These are phyloP conservation scores for Rotaria macrura DNA, from an alignment of 2,888 invertebrate species.

Conservation along the genomic window DNA sequence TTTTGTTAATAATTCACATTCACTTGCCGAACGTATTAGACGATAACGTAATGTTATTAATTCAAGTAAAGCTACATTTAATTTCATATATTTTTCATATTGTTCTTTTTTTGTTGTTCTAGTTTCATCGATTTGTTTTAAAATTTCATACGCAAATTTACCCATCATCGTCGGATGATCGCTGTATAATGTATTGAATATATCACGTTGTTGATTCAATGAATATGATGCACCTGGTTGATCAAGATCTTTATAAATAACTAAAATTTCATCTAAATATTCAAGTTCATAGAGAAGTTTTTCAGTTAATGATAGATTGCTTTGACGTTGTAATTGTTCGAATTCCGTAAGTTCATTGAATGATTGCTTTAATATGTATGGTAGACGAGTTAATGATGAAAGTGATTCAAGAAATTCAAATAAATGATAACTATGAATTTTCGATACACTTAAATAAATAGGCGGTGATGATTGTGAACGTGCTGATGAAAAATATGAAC, in stretches of 20 bases:
- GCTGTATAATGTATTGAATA: conserved; percentile 35
- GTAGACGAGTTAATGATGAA: conserved; percentile 43
- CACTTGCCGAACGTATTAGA: conserved; percentile 45
- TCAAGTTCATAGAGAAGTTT: conserved; percentile 43
- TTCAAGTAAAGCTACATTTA: conserved; percentile 20
- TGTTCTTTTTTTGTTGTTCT: conserved; percentile 31
- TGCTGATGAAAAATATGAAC: not conserved
- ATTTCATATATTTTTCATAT: conserved; percentile 19
- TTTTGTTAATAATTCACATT: conserved; percentile 45
- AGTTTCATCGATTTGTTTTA: conserved; percentile 29
- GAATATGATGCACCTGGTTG: conserved; percentile 41
- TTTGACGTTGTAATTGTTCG: conserved; percentile 25
- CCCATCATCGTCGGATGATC: conserved; percentile 26
- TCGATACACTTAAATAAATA: not conserved
- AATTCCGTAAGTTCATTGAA: conserved; percentile 38
- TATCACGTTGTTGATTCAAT: conserved; percentile 45
- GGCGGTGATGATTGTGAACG: not conserved
- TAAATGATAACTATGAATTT: conserved; percentile 42
- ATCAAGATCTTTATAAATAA: conserved; percentile 42
- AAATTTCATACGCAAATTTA: conserved; percentile 14
- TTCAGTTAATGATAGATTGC: conserved; percentile 39
- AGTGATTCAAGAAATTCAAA: conserved; percentile 49
- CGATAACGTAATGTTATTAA: conserved; percentile 41
- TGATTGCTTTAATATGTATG: conserved; percentile 42
- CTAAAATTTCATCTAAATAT: conserved; percentile 41